Evolutionary conservation across 2,888 invertebrate genomes (phyloP), one percentile per base, ranked within the genome.

Genomic region (Apotomis turbidana): DNA sequence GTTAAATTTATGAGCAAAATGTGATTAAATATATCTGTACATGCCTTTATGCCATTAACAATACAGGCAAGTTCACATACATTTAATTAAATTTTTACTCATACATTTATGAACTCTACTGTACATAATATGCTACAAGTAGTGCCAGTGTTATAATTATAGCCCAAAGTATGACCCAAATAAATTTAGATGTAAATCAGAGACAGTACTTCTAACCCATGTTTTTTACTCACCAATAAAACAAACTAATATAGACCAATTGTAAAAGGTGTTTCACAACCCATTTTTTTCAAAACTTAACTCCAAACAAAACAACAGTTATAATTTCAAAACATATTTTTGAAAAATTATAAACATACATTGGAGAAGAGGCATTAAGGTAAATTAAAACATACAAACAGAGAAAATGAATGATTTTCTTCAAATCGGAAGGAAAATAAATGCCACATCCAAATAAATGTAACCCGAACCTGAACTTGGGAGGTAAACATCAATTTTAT

Each of bases 401-500:
- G 13, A 58, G 2, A 38, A 6, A 58, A 58, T 38, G 4, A n/a
- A 38, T n/a, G 38, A 58, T 38, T n/a, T 59, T 51, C 49, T 8
- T 51, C 4, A 51, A 62, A 13, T 51, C n/a, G 8, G 15, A 55
- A 55, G 13, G 5, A 3, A 58, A 68, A 58, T 46, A 59, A 68
- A 59, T 58, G 49, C 15, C 51, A 57, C 52, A 54, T 57, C 13
- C 6, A 41, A 38, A 49, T 49, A 59, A 68, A 68, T 15, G 5
- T 27, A 41, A 59, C 10, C 57, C 59, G 36, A 68, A 68, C 67
- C 58, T 68, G 67, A 68, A 68, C 67, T 68, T 51, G 51, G 51
- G n/a, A 59, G 51, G 49, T 62, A 62, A 49, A 69, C 69, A 55
- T 69, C 69, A 55, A 69, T 36, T 13, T 55, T 62, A 55, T 61